These are phyloP conservation scores for Takifugu flavidus DNA, from an alignment of 2,113 vertebrate genomes.

Conservation along the genomic window DNA sequence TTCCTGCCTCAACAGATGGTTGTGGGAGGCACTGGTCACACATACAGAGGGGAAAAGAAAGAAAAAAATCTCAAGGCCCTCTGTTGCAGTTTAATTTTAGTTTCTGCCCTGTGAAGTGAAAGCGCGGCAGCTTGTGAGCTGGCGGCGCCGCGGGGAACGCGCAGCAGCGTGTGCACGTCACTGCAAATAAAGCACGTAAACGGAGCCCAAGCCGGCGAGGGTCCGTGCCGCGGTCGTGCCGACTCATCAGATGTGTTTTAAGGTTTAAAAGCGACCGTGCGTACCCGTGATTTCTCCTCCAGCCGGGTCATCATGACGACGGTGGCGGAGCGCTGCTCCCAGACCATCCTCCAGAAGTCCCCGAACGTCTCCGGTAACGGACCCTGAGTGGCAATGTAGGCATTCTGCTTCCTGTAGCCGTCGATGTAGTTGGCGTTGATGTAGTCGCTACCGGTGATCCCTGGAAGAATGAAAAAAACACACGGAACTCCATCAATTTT, in stretches of 20 bases:
- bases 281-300: conserved; percentile 95
- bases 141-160: conserved; percentile 12
- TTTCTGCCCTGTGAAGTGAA: conserved; percentile 12
- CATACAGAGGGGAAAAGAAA: conserved; percentile 1
- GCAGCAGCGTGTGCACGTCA: conserved; percentile 36
- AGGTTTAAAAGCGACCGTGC: neutral
- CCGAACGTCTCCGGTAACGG: conserved; percentile 94
- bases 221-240: conserved; percentile 13
- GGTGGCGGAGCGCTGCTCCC: conserved; percentile 95
- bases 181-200: conserved; percentile 34
- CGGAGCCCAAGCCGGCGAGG: conserved; percentile 10
- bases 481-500: neutral
- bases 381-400: conserved; percentile 96
- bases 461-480: conserved; percentile 59
- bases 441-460: conserved; percentile 94
- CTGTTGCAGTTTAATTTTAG: conserved; percentile 34
- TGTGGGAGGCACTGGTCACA: conserved; percentile 31
- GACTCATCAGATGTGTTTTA: conserved; percentile 29
- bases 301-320: conserved; percentile 98
- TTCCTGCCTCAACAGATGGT: conserved; percentile 37
- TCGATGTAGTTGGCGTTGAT: conserved; percentile 99
- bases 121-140: conserved; percentile 21
- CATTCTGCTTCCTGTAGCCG: conserved; percentile 96
- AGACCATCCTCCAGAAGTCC: conserved; percentile 99
- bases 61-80: conserved; percentile 1